Evolutionary conservation across 2,888 invertebrate species (phyloP).

Genomic region (Drosophila emarginata): DNA sequence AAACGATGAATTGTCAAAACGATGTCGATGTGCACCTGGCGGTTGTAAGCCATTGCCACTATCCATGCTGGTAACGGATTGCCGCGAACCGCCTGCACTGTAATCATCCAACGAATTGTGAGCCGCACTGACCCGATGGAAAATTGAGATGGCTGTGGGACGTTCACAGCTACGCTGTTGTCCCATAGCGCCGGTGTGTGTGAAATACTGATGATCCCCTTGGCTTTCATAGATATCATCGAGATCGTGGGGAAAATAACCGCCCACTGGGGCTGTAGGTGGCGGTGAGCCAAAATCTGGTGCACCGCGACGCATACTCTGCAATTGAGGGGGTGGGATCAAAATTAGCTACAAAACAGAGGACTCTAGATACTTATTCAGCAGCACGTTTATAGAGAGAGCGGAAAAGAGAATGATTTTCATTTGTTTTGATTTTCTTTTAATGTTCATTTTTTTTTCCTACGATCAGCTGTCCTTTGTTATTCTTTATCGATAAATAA

Average conservation of each 20-base stretch:
- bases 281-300: constrained; percentile 79
- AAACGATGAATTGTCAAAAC: constrained; percentile 81
- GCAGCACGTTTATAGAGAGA: constrained; percentile 8
- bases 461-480: not conserved
- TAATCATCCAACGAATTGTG: constrained; percentile 80
- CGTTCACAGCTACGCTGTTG: constrained; percentile 72
- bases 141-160: constrained; percentile 81
- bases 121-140: constrained; percentile 80
- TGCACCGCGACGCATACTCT: constrained; percentile 79
- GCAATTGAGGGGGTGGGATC: constrained; percentile 28
- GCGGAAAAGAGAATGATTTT: not conserved
- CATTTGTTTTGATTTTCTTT: not conserved
- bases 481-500: not conserved
- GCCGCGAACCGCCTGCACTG: constrained; percentile 46
- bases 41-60: constrained; percentile 39
- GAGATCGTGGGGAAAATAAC: constrained; percentile 82
- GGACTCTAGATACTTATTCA: not conserved
- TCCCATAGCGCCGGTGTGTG: constrained; percentile 80
- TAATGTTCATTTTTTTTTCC: not conserved
- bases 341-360: not conserved
- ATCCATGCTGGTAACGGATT: constrained; percentile 59
- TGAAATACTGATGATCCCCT: constrained; percentile 82
- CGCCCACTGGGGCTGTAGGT: constrained; percentile 59
- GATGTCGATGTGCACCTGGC: constrained; percentile 53
- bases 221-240: constrained; percentile 82